A percentile compares a stretch with the other conserved stretches of the same genome.
Conservation (phyloP, 2,888 invertebrate genomes). For the Apamea sordens region DNA sequence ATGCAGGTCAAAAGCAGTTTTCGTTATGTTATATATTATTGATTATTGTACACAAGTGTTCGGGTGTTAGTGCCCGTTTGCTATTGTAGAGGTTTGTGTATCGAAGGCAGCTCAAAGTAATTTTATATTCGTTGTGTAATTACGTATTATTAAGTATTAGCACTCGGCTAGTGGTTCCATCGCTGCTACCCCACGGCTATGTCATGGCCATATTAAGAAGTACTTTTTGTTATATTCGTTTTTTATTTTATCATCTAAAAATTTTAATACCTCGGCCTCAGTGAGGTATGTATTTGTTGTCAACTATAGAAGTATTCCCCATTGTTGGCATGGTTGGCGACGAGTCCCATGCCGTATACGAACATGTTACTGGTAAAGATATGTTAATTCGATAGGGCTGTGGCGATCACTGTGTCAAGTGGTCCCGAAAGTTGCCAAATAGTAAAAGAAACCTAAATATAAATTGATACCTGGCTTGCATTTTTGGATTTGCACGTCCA, state of each 20-base stretch:
- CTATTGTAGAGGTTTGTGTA: conserved; percentile 62
- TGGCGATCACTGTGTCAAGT: conserved; percentile 42
- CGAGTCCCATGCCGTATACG: conserved; percentile 45
- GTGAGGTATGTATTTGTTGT: conserved; percentile 66
- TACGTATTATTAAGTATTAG: conserved; percentile 65
- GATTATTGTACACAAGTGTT: conserved; percentile 53
- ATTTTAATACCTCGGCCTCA: conserved; percentile 51
- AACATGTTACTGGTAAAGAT: conserved; percentile 54
- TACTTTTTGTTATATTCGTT: conserved; percentile 70
- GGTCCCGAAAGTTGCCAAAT: conserved; percentile 61
- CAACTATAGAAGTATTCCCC: conserved; percentile 48
- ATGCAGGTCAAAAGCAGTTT: conserved; percentile 75
- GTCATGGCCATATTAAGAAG: conserved; percentile 70
- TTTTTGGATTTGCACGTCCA: conserved; percentile 82
- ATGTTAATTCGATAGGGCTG: conserved; percentile 38
- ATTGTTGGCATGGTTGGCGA: conserved; percentile 40
- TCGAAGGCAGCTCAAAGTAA: conserved; percentile 72
- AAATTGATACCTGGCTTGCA: conserved; percentile 74
- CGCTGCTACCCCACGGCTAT: conserved; percentile 61
- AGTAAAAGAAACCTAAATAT: conserved; percentile 53
- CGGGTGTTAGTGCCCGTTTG: conserved; percentile 57
- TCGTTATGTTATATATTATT: conserved; percentile 64
- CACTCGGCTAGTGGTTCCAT: conserved; percentile 61
- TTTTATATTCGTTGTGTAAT: conserved; percentile 68
- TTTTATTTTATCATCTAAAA: conserved; percentile 46